Evolutionary conservation across 2,113 vertebrate species (phyloP).

Genomic region (Potamarius usumacintae): DNA sequence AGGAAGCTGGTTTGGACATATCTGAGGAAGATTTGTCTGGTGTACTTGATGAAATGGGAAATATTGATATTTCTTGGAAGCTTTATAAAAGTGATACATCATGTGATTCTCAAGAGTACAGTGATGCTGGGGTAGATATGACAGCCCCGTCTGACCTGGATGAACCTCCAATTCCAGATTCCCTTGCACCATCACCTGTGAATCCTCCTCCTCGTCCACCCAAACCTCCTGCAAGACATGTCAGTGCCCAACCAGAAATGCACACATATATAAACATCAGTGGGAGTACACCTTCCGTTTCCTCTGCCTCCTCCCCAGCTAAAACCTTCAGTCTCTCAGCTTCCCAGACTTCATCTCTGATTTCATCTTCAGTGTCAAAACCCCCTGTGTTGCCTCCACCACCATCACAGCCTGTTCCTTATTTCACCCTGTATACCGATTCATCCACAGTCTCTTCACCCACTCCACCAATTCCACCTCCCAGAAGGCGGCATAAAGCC

Average conservation of each 20-base stretch:
- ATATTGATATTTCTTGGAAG: conserved; percentile 71
- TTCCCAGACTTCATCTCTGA: conserved; percentile 2
- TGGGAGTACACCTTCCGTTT: conserved; percentile 52
- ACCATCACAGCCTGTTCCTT: conserved; percentile 60
- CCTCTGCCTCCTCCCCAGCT: conserved; percentile 62
- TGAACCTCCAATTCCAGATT: conserved; percentile 69
- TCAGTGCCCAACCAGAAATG: conserved; percentile 70
- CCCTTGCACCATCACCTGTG: conserved; percentile 68
- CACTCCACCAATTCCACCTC: conserved; percentile 74
- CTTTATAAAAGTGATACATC: conserved; percentile 65
- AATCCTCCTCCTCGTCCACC: conserved; percentile 72
- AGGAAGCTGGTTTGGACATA: conserved; percentile 70
- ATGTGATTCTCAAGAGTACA: conserved; percentile 74
- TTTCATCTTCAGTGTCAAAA: conserved; percentile 30
- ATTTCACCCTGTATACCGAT: conserved; percentile 67
- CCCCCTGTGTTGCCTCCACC: conserved; percentile 54
- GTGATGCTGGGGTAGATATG: conserved; percentile 76
- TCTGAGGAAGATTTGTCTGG: conserved; percentile 69
- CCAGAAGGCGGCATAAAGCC: conserved; percentile 74
- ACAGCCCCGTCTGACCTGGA: conserved; percentile 74
- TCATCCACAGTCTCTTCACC: conserved; percentile 60
- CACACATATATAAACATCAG: conserved; percentile 77
- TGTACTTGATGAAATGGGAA: conserved; percentile 73
- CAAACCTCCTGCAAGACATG: conserved; percentile 73
- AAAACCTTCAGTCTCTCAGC: conserved; percentile 61